Conservation (phyloP, 2,888 invertebrate species). For the Drosophila infuscata region DNA sequence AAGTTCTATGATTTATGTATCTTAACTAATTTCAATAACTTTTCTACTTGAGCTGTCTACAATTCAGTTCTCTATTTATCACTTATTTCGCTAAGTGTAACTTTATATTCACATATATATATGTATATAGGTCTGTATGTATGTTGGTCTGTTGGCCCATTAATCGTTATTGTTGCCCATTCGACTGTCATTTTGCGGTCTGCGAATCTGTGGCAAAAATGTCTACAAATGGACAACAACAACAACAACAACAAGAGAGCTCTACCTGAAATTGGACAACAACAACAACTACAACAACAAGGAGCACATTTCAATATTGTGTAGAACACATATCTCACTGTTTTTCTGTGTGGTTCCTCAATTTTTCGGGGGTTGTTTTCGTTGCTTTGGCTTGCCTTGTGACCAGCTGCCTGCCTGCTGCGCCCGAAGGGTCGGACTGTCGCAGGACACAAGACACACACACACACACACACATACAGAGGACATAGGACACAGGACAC, state of each 20-base stretch:
- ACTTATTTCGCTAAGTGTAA: background rate
- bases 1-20: background rate
- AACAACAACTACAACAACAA: background rate
- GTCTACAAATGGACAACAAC: constrained; percentile 48
- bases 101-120: background rate
- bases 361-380: constrained; percentile 50
- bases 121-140: background rate
- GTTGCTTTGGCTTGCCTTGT: constrained; percentile 5
- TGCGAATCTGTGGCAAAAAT: constrained; percentile 70
- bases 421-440: constrained; percentile 37
- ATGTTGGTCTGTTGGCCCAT: constrained; percentile 49
- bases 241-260: background rate
- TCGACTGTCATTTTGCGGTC: constrained; percentile 73
- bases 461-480: constrained; percentile 12
- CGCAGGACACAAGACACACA: constrained; percentile 33
- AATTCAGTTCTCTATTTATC: background rate
- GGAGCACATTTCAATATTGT: constrained; percentile 38
- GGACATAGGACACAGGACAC: background rate
- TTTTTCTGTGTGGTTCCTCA: constrained; percentile 14
- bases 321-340: background rate
- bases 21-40: background rate
- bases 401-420: constrained; percentile 40
- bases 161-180: constrained; percentile 67
- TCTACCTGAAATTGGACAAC: constrained; percentile 38
- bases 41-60: background rate